Evolutionary conservation across 2,888 invertebrate genomes (phyloP), one percentile per base, ranked within the genome.

Genomic region (Tanypteryx hageni): DNA sequence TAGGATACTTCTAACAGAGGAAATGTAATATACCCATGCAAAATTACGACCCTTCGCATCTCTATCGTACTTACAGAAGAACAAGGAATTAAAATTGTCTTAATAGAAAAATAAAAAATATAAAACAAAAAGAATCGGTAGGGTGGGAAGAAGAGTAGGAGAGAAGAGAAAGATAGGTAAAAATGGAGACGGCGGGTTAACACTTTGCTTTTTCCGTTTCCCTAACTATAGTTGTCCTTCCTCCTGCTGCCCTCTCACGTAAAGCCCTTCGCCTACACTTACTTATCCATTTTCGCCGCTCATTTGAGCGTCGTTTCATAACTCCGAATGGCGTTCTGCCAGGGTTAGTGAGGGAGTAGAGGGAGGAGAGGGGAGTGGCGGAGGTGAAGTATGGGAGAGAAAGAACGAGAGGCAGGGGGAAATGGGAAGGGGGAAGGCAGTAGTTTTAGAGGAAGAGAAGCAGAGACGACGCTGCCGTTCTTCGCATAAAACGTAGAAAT

Each of bases 281-380:
- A 76, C 76, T n/a, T 27, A 76, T 27, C 76, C 76, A 76, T 76
- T 76, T 76, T 27, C 76, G 76, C 27, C 5, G 64, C 68, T 68
- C 68, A 68, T 68, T 68, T 68, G 68, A 76, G 76, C 76, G 13
- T 11, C 13, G 76, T 27, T 76, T 76, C 76, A 27, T 27, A 27
- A 22, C 76, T 76, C 8, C 76, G 27, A 76, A 76, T 76, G 9
- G 76, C 22, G 27, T 27, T 44, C 18, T 56, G n/a, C n/a, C n/a
- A n/a, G 84, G 31, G 14, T 18, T 11, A 13, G 22, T 18, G 27
- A 22, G 5, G 31, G 27, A 64, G 44, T 16, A 18, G 59, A 86
- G 16, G 14, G n/a, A 14, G 11, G 22, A 11, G 61, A 5, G 31
- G 13, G 86, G 31, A 31, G 58, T 14, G 13, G 8, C 3, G 85